A percentile compares a stretch with the other conserved stretches of the same genome.
Conservation (phyloP, 1,140 invertebrate genomes). For the Pentalonia nigronervosa region DNA sequence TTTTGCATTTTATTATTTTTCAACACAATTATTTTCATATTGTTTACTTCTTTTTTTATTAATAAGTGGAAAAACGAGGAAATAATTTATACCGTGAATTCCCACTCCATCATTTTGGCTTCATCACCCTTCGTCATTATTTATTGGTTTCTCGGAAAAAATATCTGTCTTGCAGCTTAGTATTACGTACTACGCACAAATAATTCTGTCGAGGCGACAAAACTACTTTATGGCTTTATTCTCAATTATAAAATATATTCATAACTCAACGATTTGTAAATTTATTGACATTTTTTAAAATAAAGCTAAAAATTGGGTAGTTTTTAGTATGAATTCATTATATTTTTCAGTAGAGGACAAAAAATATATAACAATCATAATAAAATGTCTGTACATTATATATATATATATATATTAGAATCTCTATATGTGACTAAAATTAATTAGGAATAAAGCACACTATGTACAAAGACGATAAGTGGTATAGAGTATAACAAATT, state of each 20-base stretch:
- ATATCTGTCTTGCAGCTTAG: no score
- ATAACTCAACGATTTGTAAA: not conserved
- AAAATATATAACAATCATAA: not conserved
- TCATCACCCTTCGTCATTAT: no score
- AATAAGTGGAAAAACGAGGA: not conserved
- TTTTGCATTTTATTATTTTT: not conserved
- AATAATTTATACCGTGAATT: not conserved
- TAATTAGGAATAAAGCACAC: not conserved
- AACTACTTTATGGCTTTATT: not conserved
- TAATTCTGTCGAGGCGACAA: not conserved
- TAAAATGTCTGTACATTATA: not conserved
- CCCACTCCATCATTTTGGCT: not conserved
- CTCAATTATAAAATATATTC: not conserved
- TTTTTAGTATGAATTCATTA: not conserved
- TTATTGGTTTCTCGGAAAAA: not conserved
- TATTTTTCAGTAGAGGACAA: not conserved
- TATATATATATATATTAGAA: not conserved
- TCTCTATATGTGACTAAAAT: no score
- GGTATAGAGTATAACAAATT: no score
- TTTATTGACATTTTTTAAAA: not conserved
- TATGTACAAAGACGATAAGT: not conserved
- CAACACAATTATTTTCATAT: not conserved
- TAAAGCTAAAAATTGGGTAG: not conserved
- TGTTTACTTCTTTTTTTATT: not conserved
- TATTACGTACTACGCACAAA: not conserved